Evolutionary conservation across 2,113 vertebrate species (phyloP).

Genomic region (Pituophis catenifer): DNA sequence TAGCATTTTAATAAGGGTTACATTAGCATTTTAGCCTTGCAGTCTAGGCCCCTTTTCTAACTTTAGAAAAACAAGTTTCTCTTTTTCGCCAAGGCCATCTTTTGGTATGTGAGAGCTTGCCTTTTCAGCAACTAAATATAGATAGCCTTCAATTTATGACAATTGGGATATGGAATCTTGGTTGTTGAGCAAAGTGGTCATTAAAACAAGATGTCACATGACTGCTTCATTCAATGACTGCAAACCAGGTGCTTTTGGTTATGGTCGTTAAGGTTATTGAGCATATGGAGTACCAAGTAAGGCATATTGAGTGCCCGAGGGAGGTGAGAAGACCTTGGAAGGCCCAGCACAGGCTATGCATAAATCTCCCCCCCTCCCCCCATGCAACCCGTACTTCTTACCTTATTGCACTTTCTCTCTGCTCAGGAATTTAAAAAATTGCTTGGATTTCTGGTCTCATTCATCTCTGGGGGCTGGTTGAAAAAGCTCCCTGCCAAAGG

Average conservation of each 20-base stretch:
- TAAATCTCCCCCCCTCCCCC: not conserved
- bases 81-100: not conserved
- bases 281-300: not conserved
- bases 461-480: not conserved
- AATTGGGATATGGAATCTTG: not conserved
- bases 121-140: not conserved
- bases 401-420: not conserved
- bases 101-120: not conserved
- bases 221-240: not conserved
- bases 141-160: not conserved
- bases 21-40: not conserved
- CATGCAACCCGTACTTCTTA: not conserved
- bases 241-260: not conserved
- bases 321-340: not conserved
- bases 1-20: not conserved
- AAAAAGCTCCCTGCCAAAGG: not conserved
- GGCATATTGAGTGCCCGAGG: not conserved
- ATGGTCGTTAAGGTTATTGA: not conserved
- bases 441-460: not conserved
- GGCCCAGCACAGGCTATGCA: not conserved
- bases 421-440: not conserved
- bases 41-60: not conserved
- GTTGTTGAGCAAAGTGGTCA: not conserved
- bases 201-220: not conserved
- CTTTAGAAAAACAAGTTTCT: not conserved